Evolutionary conservation across 2,888 invertebrate species (phyloP).

Genomic region (Ichneumon xanthorius): DNA sequence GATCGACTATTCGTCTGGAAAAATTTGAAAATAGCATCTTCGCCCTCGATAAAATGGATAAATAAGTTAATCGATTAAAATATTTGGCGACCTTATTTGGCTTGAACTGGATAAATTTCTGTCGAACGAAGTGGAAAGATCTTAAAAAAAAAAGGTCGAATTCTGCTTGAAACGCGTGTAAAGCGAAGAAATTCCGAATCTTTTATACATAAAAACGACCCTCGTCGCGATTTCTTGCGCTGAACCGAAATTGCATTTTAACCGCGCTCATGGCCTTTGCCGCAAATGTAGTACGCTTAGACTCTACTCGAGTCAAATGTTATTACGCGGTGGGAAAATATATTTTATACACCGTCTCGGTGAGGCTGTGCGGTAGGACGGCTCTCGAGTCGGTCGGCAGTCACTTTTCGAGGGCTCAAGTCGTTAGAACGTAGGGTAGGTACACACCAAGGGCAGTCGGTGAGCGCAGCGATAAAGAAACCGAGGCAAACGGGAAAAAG

Average conservation of each 20-base stretch:
- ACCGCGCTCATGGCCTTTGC: conserved; percentile 16
- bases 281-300: conserved; percentile 37
- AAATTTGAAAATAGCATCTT: no score
- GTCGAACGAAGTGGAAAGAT: background rate
- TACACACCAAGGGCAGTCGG: conserved; percentile 3
- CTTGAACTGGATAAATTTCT: background rate
- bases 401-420: conserved; percentile 50
- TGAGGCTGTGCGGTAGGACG: conserved; percentile 1
- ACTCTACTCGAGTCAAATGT: conserved; percentile 59
- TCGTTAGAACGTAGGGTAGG: conserved; percentile 40
- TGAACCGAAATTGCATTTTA: conserved; percentile 3
- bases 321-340: conserved; percentile 59
- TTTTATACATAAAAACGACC: background rate
- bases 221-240: background rate
- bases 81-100: background rate
- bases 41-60: no score
- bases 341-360: conserved; percentile 41
- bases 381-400: conserved; percentile 23
- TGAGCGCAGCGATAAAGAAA: conserved; percentile 50
- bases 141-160: background rate
- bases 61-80: background rate
- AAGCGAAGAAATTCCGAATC: background rate
- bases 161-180: background rate
- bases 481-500: conserved; percentile 44
- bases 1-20: no score